Base-by-base conservation (phyloP, 2,797 vertebrate species). In the Heterohyrax brucei region DNA sequence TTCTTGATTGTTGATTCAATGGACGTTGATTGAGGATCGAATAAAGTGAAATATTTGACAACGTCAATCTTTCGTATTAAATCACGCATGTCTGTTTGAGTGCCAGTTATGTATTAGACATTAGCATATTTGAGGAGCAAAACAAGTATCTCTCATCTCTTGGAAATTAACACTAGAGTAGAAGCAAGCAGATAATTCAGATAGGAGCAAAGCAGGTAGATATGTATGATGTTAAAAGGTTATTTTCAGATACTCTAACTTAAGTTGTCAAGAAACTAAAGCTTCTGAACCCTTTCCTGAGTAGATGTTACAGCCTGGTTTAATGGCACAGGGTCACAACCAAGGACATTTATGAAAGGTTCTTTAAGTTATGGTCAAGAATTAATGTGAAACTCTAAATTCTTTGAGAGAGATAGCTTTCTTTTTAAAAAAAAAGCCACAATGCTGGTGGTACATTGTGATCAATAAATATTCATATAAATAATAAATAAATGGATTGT, bases 331-430 rank as follows among this genome's bases (percentile, higher is more conserved):
- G 22, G 19, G 9, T 76, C 30, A 59, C 50, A 75, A 13, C 39
- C 30, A 61, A 95, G 21, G 12, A 66, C 3, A 68, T 56, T 73
- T 9, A 2, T 87, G 53, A 95, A 87, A 72, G 62, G 4, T 44
- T 89, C 7, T 89, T 70, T 46, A 79, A 72, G 1, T 78, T 64
- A 76, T 0, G 70, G 19, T 30, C 2, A 59, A 26, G 18, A 89
- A 83, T 80, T 92, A 80, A 93, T 7, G 48, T 70, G 4, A 89
- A 75, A 85, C 26, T 89, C 7, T 56, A 9, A 70, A 53, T 64
- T 93, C 81, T 50, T 70, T 82, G 53, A 87, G 4, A 80, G 10
- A 77, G 33, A 26, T 19, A 8, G 1, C 33, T 2, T 18, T 44
- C 82, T 30, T 75, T 39, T 89, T 64, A 50, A 28, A 61, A n/a